Percentiles rank a stretch among this genome's conserved stretches.
Conservation (phyloP, 1,140 invertebrate species). For the Zaprionus taronus region DNA sequence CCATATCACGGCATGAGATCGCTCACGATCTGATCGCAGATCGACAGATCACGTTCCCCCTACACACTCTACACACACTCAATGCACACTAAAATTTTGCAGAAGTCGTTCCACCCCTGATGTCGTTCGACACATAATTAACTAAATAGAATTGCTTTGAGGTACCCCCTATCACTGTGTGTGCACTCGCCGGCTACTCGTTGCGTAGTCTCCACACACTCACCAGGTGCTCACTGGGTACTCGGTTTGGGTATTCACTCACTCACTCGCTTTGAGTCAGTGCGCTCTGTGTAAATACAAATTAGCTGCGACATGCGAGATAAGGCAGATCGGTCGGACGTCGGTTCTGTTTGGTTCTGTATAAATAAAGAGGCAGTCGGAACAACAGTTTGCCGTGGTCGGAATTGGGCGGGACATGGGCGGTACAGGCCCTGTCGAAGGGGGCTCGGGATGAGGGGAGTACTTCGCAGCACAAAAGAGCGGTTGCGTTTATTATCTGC, state of each 20-base stretch:
- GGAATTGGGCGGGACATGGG: neutral
- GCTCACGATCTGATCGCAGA: slow-evolving; percentile 12
- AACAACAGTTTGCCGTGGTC: slow-evolving; percentile 55
- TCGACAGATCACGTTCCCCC: slow-evolving; percentile 14
- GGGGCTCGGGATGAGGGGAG: neutral
- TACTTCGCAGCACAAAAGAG: neutral
- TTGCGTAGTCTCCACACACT: slow-evolving; percentile 4
- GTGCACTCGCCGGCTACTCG: neutral
- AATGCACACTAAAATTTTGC: neutral
- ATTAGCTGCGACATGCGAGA: slow-evolving; percentile 74
- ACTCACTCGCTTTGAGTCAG: slow-evolving; percentile 23
- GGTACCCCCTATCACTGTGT: neutral
- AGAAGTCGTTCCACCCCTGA: slow-evolving; percentile 1
- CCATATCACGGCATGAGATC: neutral
- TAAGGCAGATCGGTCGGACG: slow-evolving; percentile 58
- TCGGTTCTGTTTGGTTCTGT: slow-evolving; percentile 36
- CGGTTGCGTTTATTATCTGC: slow-evolving; percentile 47
- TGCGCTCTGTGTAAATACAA: slow-evolving; percentile 59
- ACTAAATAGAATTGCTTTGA: slow-evolving; percentile 45
- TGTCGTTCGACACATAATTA: slow-evolving; percentile 59
- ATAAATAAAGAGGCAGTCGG: slow-evolving; percentile 40
- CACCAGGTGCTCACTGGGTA: slow-evolving; percentile 5
- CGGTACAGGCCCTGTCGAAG: neutral
- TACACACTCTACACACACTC: neutral
- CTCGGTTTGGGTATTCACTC: slow-evolving; percentile 1